Base-by-base conservation (phyloP, 2,888 invertebrate genomes). In the Hypomecis punctinalis region DNA sequence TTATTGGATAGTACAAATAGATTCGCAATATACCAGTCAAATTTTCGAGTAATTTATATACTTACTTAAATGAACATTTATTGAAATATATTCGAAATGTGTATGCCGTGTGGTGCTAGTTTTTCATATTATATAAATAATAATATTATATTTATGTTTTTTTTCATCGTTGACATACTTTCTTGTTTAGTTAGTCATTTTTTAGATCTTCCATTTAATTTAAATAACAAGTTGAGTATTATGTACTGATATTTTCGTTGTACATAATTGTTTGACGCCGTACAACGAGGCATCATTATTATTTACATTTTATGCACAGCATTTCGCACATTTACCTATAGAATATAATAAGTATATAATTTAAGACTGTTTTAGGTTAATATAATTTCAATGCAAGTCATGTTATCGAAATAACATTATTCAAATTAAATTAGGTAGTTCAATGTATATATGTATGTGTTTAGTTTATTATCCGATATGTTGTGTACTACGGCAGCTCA, bases 301-400 rank as follows among this genome's bases (percentile, higher is more conserved):
- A 70, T 76, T 78, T 76, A 72, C 39, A 52, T 52, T 52, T 42
- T 82, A 79, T 83, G 85, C 86, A 88, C 86, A 84, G 83, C 79
- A 77, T 82, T 83, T 80, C 77, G 82, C 84, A 84, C 82, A 83
- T 76, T 70, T 62, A 69, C 80, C 78, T 76, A 74, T 77, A 76
- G 76, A 76, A 70, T 76, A 71, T 78, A 76, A 74, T 82, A 78
- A 80, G 75, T 70, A 76, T 77, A 80, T 76, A 63, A 73, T 77
- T 82, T 86, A 88, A 89, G 88, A 86, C 89, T 88, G 89, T 86
- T 81, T 78, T 87, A 84, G 84, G 72, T 83, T 83, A 80, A 70
- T 76, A 69, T 68, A 23, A 47, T 72, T 79, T 78, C 85, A 87
- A 86, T 86, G 86, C 85, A 86, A 83, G 76, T 79, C 70, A 66